Base-by-base conservation (phyloP, 1,140 invertebrate species). In the Drosophila pseudoobscura region DNA sequence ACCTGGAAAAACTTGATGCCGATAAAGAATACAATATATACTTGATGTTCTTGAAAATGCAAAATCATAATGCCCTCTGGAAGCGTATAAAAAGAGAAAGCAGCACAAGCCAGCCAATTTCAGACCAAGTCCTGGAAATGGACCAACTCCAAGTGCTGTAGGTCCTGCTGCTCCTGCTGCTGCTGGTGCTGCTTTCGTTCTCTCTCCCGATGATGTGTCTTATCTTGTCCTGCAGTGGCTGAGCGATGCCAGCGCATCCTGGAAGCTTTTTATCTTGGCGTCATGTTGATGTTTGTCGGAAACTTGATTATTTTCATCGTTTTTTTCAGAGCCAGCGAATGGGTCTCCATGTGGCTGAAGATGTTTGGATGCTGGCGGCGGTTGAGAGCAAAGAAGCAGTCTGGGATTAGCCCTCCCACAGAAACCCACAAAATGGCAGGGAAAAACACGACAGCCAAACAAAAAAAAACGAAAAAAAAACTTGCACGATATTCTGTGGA, bases 221-320 rank as follows among this genome's bases (percentile, higher is more conserved):
- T 87, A 87, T 88, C 82, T 82, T 88, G 78, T 87, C 82, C 82
- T 78, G 78, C 78, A 68, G 55, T 75, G 74, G 58, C 78, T 66
- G 74, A 76, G 77, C 74, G 54, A 78, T 69, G 72, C 57, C 65
- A 47, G 77, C 78, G 83, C 78, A 88, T 87, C 78, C 78, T 87
- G 75, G 62, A 75, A 83, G 75, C 75, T 88, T 87, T 87, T 87
- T 87, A 88, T 88, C 83, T 87, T 78, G 83, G 83, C 83, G 83
- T 88, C 83, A 87, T 87, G 83, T 87, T 88, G 83, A 87, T 87
- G 83, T 88, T 87, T 88, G 83, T 87, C 83, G 83, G 83, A 87
- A 87, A 87, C 83, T 87, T 87, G 83, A 87, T 87, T 87, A 87
- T 87, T 88, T 87, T 88, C 60, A 62, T 75, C 76, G 58, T 50